Base-by-base conservation (phyloP, 2,113 vertebrate genomes). In the Ahaetulla prasina region DNA sequence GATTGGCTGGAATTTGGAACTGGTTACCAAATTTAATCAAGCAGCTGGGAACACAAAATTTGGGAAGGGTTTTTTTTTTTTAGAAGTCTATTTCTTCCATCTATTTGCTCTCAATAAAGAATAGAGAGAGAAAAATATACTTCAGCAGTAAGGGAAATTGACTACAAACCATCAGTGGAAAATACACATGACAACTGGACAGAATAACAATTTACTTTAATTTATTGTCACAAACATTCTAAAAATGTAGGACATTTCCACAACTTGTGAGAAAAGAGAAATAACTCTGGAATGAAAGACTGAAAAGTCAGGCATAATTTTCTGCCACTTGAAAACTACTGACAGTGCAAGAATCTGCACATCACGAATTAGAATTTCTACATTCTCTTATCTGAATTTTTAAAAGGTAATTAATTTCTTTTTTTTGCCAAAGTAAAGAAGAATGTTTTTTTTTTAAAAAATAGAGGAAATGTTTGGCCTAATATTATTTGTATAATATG, bases 61-160 rank as follows among this genome's bases (percentile, higher is more conserved):
- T 96, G 93, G 92, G 94, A 90, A 39, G 16, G 63, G 6, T 27
- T 87, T 35, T 89, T 27, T 87, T 35, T 89, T 90, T 93, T 45
- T 60, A 90, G 57, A 92, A 57, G 89, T 91, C 84, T 94, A 22
- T 95, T 95, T 96, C 94, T 90, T 94, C 93, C 30, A 93, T 87
- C 90, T 94, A 18, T 54, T 95, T 95, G 18, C 68, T 94, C 95
- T 91, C 94, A 94, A 91, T 93, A 96, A 95, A 57, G 94, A 54
- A 92, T 94, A 92, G 74, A 93, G 18, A 88, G 89, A 94, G 68
- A 74, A 94, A 50, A 94, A 50, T 43, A 88, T 94, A 89, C 50
- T 95, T 35, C 63, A 60, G 89, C 47, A 68, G 93, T 63, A 94
- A 95, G 92, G 7, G 14, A 74, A 54, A 45, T 2, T 53, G 53